Conservation (phyloP, 1,140 invertebrate genomes). For the Heliconius hermathena region DNA sequence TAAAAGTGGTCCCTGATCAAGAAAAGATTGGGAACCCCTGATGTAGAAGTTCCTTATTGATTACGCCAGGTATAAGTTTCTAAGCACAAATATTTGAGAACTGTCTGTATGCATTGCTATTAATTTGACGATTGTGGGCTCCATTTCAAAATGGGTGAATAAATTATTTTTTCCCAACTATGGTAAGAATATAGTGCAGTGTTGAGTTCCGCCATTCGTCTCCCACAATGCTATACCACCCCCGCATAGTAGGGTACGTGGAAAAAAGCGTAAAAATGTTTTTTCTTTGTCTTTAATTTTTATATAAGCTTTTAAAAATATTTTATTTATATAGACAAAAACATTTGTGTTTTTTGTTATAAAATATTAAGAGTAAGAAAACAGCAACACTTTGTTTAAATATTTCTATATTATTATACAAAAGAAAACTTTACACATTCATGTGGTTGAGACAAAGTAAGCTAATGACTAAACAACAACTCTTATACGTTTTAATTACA, state of each 20-base stretch:
- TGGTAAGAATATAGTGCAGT: no score
- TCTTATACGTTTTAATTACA: background rate
- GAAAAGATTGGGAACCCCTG: no score
- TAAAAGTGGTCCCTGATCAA: no score
- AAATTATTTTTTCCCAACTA: no score
- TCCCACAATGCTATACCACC: no score
- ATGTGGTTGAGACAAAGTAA: conserved; percentile 15
- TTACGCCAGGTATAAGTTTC: background rate
- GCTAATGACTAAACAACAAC: conserved; percentile 23
- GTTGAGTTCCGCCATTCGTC: no score
- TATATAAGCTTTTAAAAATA: background rate
- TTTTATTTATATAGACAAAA: background rate
- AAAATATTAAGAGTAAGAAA: background rate
- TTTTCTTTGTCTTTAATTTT: background rate
- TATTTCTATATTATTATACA: background rate
- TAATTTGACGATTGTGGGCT: no score
- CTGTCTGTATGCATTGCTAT: background rate
- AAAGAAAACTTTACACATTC: conserved; percentile 27
- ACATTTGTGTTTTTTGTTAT: background rate
- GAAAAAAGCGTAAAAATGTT: no score
- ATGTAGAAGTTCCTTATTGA: background rate
- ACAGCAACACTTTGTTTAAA: background rate
- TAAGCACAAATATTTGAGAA: background rate
- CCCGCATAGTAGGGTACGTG: no score
- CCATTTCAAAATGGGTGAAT: no score